Base-by-base conservation (phyloP, 1,140 invertebrate species). In the Drosophila serrata region DNA sequence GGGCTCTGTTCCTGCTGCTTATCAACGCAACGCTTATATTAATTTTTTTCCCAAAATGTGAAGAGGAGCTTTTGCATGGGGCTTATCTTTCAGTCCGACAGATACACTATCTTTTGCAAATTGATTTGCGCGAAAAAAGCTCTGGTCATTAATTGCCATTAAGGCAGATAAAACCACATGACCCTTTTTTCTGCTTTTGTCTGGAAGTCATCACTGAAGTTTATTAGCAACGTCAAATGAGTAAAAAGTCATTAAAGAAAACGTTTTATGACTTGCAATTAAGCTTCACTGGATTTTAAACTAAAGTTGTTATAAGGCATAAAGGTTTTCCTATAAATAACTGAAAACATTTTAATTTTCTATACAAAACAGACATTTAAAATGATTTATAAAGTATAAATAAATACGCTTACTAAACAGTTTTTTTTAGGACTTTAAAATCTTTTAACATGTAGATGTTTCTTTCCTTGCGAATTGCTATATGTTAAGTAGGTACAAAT, bases 241-340 rank as follows among this genome's bases (percentile, higher is more conserved):
- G 13, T 13, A 37, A 56, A 64, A 60, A 56, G 24, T 27, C 51
- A 78, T 85, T 86, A 81, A 37, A 43, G 33, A 24, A 49, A 40
- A 45, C 33, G 58, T 51, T 63, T 79, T 60, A 67, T 53, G 51
- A 55, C 39, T 59, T 58, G 29, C 40, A 68, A 33, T 13, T 24
- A 37, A 6, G 11, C 8, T 49, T 48, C 12, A 22, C 13, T 4
- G 11, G 11, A 46, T 37, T 17, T 27, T 58, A 37, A 55, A 60
- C 24, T 58, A 24, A 70, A 45, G 15, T 4, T 13, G 22, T n/a
- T n/a, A n/a, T n/a, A n/a, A n/a, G n/a, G n/a, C n/a, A n/a, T 17
- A 13, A 24, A 35, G 27, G 15, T 4, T 31, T 27, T 4, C 13
- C 13, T 33, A 12, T 39, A 39, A n/a, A 24, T 13, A 53, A 3